These are phyloP conservation scores for Automeris io DNA, from an alignment of 2,888 invertebrate genomes.

Conservation along the genomic window DNA sequence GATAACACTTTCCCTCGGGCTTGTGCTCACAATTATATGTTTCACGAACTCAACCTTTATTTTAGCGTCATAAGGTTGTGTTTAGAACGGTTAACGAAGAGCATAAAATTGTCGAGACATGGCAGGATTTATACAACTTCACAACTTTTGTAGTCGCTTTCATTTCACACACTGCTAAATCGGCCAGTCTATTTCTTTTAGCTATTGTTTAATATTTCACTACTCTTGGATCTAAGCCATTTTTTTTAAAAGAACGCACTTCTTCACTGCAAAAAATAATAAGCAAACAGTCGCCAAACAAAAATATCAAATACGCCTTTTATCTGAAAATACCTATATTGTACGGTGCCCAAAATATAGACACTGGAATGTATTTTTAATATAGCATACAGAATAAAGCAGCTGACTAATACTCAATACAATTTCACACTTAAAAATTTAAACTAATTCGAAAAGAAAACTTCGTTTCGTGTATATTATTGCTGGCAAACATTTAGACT, in stretches of 20 bases:
- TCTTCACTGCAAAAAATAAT: too few relatives aligned
- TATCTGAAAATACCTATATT: too few relatives aligned
- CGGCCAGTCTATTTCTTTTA: slow-evolving; percentile 39
- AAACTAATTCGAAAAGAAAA: too few relatives aligned
- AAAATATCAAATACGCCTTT: too few relatives aligned
- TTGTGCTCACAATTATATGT: slow-evolving; percentile 24
- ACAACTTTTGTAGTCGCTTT: slow-evolving; percentile 63
- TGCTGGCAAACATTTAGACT: too few relatives aligned
- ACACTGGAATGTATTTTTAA: too few relatives aligned
- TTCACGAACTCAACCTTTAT: slow-evolving; percentile 23
- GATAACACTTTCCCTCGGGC: slow-evolving; percentile 70
- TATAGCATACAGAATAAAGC: too few relatives aligned
- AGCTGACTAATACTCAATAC: too few relatives aligned
- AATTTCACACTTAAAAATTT: too few relatives aligned
- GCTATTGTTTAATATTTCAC: slow-evolving; percentile 26
- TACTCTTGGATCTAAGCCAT: slow-evolving; percentile 16
- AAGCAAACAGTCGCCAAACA: too few relatives aligned
- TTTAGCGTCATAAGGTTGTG: slow-evolving; percentile 13
- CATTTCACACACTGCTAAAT: slow-evolving; percentile 58
- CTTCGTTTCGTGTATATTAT: too few relatives aligned
- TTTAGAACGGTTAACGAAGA: slow-evolving; percentile 14
- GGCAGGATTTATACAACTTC: slow-evolving; percentile 62
- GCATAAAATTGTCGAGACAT: slow-evolving; percentile 24
- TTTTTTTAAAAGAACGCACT: slow-evolving; percentile 1
- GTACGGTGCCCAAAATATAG: too few relatives aligned